Percentiles rank a stretch among this genome's conserved stretches.
These are phyloP conservation scores for Dreissena rostriformis DNA, from an alignment of 1,140 invertebrate genomes.

Conservation along the genomic window DNA sequence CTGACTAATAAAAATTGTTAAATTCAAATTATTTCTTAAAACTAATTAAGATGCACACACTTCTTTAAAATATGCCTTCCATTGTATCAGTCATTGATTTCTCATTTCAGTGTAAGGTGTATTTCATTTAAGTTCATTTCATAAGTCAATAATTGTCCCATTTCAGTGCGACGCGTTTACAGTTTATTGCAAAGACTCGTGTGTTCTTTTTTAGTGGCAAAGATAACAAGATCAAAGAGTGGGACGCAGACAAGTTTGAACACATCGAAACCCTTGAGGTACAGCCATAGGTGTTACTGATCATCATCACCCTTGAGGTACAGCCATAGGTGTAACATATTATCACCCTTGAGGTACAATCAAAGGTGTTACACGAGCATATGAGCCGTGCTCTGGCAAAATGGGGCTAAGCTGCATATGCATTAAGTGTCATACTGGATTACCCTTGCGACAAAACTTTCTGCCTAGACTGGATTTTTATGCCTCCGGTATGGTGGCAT, in stretches of 20 bases:
- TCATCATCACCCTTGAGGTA: conserved; percentile 93
- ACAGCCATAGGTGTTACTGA: conserved; percentile 53
- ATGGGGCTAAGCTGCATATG: no score
- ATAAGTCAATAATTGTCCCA: not conserved
- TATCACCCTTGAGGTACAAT: conserved; percentile 90
- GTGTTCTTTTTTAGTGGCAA: conserved; percentile 96
- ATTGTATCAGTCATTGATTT: conserved; percentile 95
- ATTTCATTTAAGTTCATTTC: no score
- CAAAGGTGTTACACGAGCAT: not conserved
- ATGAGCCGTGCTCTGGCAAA: no score
- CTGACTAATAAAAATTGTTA: no score
- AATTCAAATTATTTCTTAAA: no score
- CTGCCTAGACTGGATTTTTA: no score
- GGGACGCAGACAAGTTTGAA: conserved; percentile 97
- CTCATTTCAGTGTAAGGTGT: conserved; percentile 93
- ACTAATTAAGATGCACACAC: no score
- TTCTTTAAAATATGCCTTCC: conserved; percentile 13
- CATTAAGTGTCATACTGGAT: no score
- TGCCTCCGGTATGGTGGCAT: no score
- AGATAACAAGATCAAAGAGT: conserved; percentile 96
- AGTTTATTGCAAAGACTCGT: conserved; percentile 95
- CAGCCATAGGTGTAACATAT: not conserved
- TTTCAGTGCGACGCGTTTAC: conserved; percentile 90
- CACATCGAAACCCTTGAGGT: conserved; percentile 95
- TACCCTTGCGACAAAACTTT: no score